These are phyloP conservation scores for Argopecten irradians DNA, from an alignment of 1,140 invertebrate species.

Conservation along the genomic window DNA sequence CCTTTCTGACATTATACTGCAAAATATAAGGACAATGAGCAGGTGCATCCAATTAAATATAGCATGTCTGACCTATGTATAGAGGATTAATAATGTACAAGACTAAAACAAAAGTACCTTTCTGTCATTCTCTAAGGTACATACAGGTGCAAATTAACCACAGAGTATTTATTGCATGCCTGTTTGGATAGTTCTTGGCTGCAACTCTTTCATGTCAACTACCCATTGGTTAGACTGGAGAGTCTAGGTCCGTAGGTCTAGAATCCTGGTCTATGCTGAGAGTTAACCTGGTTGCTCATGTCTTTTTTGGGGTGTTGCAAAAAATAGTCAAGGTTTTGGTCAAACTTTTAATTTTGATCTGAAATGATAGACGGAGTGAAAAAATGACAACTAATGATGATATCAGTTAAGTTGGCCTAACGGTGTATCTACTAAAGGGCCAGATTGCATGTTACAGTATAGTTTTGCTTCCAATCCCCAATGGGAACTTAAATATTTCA, in stretches of 20 bases:
- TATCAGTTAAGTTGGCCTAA: too few species aligned
- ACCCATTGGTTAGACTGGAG: too few species aligned
- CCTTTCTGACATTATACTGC: background rate
- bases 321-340: too few species aligned
- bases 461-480: background rate
- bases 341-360: too few species aligned
- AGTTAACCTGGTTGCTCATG: too few species aligned
- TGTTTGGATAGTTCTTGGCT: background rate
- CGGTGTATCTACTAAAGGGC: too few species aligned
- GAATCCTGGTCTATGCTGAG: too few species aligned
- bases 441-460: background rate
- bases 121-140: background rate
- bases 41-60: background rate
- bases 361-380: too few species aligned
- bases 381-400: too few species aligned
- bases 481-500: background rate
- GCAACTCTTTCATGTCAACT: background rate
- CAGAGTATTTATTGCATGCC: background rate
- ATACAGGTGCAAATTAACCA: background rate
- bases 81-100: background rate
- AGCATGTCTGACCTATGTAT: background rate
- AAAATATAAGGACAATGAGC: background rate
- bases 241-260: too few species aligned
- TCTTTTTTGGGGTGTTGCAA: too few species aligned
- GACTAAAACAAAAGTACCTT: background rate